Conservation (phyloP, 2,113 vertebrate genomes). For the Colistium nudipinnis region DNA sequence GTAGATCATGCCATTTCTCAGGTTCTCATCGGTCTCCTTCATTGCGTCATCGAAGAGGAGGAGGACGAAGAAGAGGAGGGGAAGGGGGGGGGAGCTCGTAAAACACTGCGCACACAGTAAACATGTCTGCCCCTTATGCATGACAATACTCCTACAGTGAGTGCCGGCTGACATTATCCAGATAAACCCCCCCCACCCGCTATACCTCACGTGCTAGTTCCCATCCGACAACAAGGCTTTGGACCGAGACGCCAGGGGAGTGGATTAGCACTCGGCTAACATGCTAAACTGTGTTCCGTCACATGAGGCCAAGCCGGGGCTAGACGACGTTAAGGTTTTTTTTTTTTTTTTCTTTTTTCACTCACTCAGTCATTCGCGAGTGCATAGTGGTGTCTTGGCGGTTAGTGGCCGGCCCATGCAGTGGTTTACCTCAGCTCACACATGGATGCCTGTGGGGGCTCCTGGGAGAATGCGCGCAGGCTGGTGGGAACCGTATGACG, state of each 20-base stretch:
- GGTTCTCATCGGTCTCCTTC: conserved; percentile 78
- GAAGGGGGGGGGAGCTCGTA: conserved; percentile 84
- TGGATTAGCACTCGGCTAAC: conserved; percentile 71
- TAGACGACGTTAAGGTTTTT: conserved; percentile 44
- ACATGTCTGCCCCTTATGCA: conserved; percentile 88
- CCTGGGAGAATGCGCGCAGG: conserved; percentile 51
- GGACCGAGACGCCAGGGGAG: conserved; percentile 63
- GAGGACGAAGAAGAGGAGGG: conserved; percentile 29
- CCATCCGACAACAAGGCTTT: conserved; percentile 66
- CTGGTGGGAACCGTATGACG: conserved; percentile 63
- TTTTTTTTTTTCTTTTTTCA: too few relatives aligned
- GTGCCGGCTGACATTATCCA: conserved; percentile 84
- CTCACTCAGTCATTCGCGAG: conserved; percentile 73
- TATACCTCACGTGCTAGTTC: conserved; percentile 54
- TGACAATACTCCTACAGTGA: conserved; percentile 88
- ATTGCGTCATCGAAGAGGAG: conserved; percentile 84
- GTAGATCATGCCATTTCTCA: conserved; percentile 88
- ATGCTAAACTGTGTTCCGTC: conserved; percentile 59
- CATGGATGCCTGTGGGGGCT: conserved; percentile 51
- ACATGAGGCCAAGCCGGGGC: conserved; percentile 37
- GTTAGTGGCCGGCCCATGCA: conserved; percentile 52
- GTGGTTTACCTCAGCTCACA: conserved; percentile 77
- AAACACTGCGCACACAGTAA: conserved; percentile 89
- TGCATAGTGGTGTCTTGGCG: conserved; percentile 49
- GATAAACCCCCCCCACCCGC: conserved; percentile 54